Evolutionary conservation across 2,113 vertebrate genomes (phyloP), one percentile per base, ranked within the genome.

Genomic region (Rhinolophus sinicus): DNA sequence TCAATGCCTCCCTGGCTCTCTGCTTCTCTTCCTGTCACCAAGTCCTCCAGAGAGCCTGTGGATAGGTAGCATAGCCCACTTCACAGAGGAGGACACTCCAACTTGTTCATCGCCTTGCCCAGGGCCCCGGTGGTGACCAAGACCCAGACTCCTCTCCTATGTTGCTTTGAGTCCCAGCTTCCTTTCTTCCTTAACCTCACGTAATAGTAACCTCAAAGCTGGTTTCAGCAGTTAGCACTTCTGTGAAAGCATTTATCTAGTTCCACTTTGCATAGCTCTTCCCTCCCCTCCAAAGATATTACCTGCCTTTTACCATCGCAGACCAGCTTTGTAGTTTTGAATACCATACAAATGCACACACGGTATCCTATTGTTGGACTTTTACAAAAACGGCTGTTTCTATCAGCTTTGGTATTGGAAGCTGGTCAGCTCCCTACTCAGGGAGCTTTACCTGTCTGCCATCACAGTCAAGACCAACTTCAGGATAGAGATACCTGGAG

Each of bases 171-270:
- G n/a, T 30, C 15, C 38, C 47, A 60, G 47, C 18, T 47, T 18
- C 18, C 5, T 9, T 15, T 10, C 0, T n/a, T 38, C 70, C 3
- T 5, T 56, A 2, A 67, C 11, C 5, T 2, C 3, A 1, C 6
- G 9, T 6, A 4, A 1, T 3, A 2, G 22, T 82, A n/a, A 28
- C n/a, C 58, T 19, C 19, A 2, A 1, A 2, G 14, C 69, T 76
- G 52, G 33, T 38, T 15, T 86, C 44, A 35, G 28, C 35, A 2
- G 35, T 86, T 26, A 64, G 58, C 33, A 12, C 2, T 47, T 54
- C n/a, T 50, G 64, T 11, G 4, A 26, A 65, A 67, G 35, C 5
- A 8, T 18, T 24, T 15, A 22, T 65, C 18, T 15, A 0, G 0
- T 30, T 93, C 9, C 1, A 0, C n/a, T 50, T 44, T 64, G 3